These are phyloP conservation scores for Scarus forsteni DNA, from an alignment of 2,797 vertebrate genomes.

Conservation along the genomic window DNA sequence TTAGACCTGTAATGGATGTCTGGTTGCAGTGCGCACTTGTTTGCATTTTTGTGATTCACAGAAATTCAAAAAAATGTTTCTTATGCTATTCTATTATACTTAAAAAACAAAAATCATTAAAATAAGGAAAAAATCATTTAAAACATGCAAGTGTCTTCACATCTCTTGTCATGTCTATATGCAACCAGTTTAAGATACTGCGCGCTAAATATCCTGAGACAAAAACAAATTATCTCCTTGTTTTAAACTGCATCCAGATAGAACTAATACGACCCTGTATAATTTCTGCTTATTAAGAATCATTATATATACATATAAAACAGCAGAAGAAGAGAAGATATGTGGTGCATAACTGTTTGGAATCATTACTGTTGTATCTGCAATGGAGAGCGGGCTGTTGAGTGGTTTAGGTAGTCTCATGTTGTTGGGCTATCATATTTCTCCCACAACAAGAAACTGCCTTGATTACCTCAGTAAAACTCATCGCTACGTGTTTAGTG, in stretches of 20 bases:
- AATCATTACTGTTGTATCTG: neutral
- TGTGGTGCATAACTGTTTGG: no score
- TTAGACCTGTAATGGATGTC: constrained; percentile 20
- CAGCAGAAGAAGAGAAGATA: no score
- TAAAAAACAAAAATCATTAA: no score
- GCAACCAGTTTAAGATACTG: neutral
- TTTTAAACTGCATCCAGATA: constrained; percentile 3
- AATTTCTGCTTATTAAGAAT: neutral
- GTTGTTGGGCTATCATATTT: constrained; percentile 94
- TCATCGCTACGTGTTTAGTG: constrained; percentile 61
- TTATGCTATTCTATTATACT: no score
- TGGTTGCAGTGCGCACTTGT: constrained; percentile 16
- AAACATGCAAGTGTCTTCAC: no score
- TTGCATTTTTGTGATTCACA: constrained; percentile 32
- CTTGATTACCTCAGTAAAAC: constrained; percentile 93
- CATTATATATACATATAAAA: no score
- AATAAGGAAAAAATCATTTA: no score
- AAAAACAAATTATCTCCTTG: neutral
- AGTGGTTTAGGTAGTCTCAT: constrained; percentile 99
- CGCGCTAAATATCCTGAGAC: neutral
- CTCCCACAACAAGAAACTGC: constrained; percentile 97
- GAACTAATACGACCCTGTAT: neutral
- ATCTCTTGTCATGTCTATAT: no score
- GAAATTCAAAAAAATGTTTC: neutral
- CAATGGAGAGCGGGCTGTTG: constrained; percentile 84